Base-by-base conservation (phyloP, 2,797 vertebrate species). In the Etheostoma nigrum region DNA sequence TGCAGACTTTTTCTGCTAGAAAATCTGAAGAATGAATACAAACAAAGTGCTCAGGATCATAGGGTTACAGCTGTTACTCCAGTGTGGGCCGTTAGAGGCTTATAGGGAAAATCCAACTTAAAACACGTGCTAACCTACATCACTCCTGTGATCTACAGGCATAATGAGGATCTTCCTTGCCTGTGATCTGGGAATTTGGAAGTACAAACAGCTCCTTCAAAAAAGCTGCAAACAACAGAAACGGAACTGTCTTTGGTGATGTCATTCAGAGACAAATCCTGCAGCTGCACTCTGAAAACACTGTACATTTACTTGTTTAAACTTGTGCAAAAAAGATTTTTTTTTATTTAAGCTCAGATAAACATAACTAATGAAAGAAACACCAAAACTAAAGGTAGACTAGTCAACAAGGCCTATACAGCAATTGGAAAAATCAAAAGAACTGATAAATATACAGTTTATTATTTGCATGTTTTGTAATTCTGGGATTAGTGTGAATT, bases 71-170 rank as follows among this genome's bases (percentile, higher is more conserved):
- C 72, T 82, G 82, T 76, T 83, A 65, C 73, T 73, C 44, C 64
- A 83, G 77, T 33, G 60, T 30, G 27, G 69, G 71, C 44, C 67
- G 82, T 19, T 33, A 53, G 48, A 73, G 85, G 83, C 71, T 85
- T 80, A 69, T 16, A 57, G 72, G 74, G 54, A 73, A 81, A 86
- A 83, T 79, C 81, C 83, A n/a, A 67, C 63, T 81, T 72, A 76
- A 87, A 87, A 85, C 79, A 79, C 7, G 4, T 42, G 36, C 36
- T 83, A 70, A 74, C 36, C 63, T 14, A 42, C 25, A 15, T n/a
- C 10, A 0, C 58, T 59, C 67, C 79, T 85, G 72, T 87, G 84
- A 89, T 85, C 84, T 66, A 3, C 60, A 12, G 47, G 49, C 49
- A 23, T 52, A 63, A 78, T 52, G 13, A 72, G 21, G 57, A 76